Evolutionary conservation across 2,113 vertebrate genomes (phyloP).

Genomic region (Gnathonemus echidnorhynchus): DNA sequence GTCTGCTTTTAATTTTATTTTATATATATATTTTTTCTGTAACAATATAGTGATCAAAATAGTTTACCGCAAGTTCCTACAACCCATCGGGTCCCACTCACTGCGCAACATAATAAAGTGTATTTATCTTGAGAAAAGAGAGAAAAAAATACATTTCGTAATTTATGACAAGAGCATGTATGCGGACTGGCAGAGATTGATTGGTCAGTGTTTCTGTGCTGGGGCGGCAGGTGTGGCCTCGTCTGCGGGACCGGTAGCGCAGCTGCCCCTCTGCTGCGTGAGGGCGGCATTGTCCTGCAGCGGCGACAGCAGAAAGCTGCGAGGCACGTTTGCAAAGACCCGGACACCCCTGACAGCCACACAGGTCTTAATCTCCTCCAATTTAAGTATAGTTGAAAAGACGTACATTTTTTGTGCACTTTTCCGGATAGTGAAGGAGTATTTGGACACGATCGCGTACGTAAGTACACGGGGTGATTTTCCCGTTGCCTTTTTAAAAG

Average conservation of each 20-base stretch:
- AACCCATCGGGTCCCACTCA: background rate
- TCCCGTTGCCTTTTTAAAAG: background rate
- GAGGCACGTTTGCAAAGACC: background rate
- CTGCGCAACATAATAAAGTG: background rate
- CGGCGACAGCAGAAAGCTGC: background rate
- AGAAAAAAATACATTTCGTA: background rate
- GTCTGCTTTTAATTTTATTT: background rate
- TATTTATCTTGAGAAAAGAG: background rate
- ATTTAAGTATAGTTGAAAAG: background rate
- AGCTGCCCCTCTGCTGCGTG: background rate
- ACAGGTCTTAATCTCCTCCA: background rate
- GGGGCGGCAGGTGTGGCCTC: slow-evolving; percentile 22
- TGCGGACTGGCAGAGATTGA: background rate
- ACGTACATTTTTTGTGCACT: background rate
- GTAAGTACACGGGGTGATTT: background rate
- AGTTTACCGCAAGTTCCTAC: background rate
- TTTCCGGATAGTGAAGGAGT: background rate
- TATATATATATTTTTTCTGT: background rate
- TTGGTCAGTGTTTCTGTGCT: background rate
- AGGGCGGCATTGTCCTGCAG: background rate
- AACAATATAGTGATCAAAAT: background rate
- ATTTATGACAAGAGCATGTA: background rate
- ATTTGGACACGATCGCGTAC: background rate
- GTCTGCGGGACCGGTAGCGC: background rate
- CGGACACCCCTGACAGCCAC: background rate